Evolutionary conservation across 2,113 vertebrate species (phyloP), one percentile per base, ranked within the genome.

Genomic region (Ammospiza caudacuta): DNA sequence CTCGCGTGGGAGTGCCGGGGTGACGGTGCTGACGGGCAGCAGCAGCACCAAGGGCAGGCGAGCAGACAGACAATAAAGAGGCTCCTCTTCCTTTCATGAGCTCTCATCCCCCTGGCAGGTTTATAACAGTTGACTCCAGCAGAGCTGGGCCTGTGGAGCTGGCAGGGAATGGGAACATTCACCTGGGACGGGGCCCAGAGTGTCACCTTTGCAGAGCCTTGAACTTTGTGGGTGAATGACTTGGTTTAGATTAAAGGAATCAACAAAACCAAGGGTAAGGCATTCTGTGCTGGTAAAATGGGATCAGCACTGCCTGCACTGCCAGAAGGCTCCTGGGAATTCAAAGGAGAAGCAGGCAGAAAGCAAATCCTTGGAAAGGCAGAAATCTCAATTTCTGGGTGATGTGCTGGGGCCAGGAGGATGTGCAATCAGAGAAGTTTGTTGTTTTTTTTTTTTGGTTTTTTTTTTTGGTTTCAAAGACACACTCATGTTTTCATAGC

Each of bases 201-300:
- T 2, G 2, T 92, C 93, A 95, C 94, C 83, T 79, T 75, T 79
- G n/a, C 89, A 95, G 77, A 82, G 74, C 77, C 92, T 90, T 95
- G 91, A 95, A 87, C 89, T 84, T 87, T 92, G 69, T 79, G 91
- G 55, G 61, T 95, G 92, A 96, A 95, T 89, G 92, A 91, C 92
- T 95, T 92, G 35, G 92, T 95, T 97, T 95, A 95, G 87, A 92
- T 87, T 95, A 94, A 92, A 91, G 74, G 58, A 87, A 92, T 90
- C 95, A 97, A 95, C 91, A 93, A 81, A 93, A 80, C 47, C 68
- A 44, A 95, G 83, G 29, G 67, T 41, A 84, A 95, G 81, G 62
- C 77, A 75, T 91, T 92, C 83, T 92, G 57, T 49, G 18, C 74
- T 87, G 87, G 92, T 87, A 58, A 82, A 81, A 67, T 0, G 0